A percentile compares a stretch with the other conserved stretches of the same genome.
These are phyloP conservation scores for Coryphaenoides rupestris DNA, from an alignment of 2,113 vertebrate species.

Conservation along the genomic window DNA sequence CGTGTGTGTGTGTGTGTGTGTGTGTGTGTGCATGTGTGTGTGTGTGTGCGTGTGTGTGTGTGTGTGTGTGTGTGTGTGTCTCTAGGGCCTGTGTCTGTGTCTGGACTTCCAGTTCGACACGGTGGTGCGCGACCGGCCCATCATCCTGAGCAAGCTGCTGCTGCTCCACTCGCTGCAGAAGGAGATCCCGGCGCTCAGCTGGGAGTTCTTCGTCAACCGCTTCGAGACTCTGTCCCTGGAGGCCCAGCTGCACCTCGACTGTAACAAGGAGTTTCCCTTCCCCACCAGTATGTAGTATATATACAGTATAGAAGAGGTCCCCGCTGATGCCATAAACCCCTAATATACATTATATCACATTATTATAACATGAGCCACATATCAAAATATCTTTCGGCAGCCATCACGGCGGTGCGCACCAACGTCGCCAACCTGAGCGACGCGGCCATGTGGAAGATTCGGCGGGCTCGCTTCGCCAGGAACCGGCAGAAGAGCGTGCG, in stretches of 20 bases:
- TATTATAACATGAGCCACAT: no score
- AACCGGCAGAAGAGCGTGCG: slow-evolving; percentile 96
- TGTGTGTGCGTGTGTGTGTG: slow-evolving; percentile 4
- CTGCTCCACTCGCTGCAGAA: slow-evolving; percentile 93
- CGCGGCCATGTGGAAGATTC: slow-evolving; percentile 96
- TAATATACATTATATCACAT: no score
- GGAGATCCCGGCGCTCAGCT: slow-evolving; percentile 95
- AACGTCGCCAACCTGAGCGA: slow-evolving; percentile 97
- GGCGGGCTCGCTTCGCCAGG: slow-evolving; percentile 94
- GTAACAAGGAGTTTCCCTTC: slow-evolving; percentile 99
- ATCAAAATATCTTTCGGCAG: slow-evolving; percentile 57
- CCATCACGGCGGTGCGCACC: slow-evolving; percentile 95
- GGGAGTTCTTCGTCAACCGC: slow-evolving; percentile 99
- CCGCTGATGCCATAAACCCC: background rate
- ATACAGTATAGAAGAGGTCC: no score
- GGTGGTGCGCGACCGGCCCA: slow-evolving; percentile 93
- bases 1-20: slow-evolving; percentile 7
- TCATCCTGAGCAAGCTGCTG: slow-evolving; percentile 94
- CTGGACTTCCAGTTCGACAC: slow-evolving; percentile 99
- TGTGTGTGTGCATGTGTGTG: background rate
- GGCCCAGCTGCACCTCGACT: slow-evolving; percentile 96
- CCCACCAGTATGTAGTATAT: slow-evolving; percentile 86
- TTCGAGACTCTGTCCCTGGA: slow-evolving; percentile 98
- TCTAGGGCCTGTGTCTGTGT: slow-evolving; percentile 92
- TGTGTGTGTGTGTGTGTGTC: slow-evolving; percentile 19